Evolutionary conservation across 2,888 invertebrate genomes (phyloP), one percentile per base, ranked within the genome.

Genomic region (Laspeyria flexula): DNA sequence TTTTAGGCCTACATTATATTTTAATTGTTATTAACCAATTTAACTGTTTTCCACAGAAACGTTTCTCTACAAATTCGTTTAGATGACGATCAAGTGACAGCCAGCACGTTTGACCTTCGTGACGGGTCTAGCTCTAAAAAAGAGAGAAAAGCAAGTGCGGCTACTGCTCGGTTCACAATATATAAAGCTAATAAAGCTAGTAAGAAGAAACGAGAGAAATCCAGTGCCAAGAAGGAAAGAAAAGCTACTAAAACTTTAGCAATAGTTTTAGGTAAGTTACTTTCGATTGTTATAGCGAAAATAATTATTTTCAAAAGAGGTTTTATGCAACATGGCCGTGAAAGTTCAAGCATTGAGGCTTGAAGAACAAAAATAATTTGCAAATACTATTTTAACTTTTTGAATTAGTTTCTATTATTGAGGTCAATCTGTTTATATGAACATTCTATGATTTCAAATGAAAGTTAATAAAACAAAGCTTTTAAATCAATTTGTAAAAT

Each of bases 171-270:
- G 69, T 97, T 97, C 88, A 97, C 97, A 59, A 97, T 97, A 79
- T 97, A 97, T 90, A 97, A 97, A 88, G 97, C 97, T 48, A 97
- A 98, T 92, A 98, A 98, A 88, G 98, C 98, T 35, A 97, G 97
- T 79, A 96, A 97, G 85, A 98, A 98, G 93, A 99, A 99, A 90
- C 93, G 97, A 41, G 98, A 98, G 79, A 98, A 98, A 79, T 97
- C 97, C 15, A 97, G 97, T 0, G 98, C 97, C 2, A 97, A 97
- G 85, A 97, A 97, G 75, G 99, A 99, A 81, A 94, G 98, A 55
- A 99, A 99, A 88, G 99, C 99, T 25, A 99, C 99, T 6, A 99
- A 99, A 93, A 99, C 99, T 6, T 90, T 99, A 65, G 99, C 99
- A 50, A 99, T 99, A 86, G 99, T 99, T 66, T 94, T 99, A 84